Percentiles rank a stretch among this genome's conserved stretches.
phyloP scores from a whole-genome alignment of 1,140 invertebrate genomes.

The Hetaerina americana region DNA sequence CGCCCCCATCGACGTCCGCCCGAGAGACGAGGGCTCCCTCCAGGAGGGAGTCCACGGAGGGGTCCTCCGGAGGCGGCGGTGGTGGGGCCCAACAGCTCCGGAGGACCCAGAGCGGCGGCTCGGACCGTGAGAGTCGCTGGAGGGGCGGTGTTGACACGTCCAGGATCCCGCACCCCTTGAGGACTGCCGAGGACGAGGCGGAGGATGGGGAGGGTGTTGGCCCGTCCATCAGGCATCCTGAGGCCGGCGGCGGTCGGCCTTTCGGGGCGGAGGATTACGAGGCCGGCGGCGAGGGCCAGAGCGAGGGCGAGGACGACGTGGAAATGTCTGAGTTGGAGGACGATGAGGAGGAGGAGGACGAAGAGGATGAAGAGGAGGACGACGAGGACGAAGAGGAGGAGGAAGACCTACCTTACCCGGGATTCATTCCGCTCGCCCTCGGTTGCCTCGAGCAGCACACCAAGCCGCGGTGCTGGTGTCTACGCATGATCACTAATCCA shows the following conservation, averaged over 20 bases:
- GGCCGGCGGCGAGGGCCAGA: not conserved
- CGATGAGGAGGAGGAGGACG: conserved; percentile 18
- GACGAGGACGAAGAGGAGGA: conserved; percentile 30
- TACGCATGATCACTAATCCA: conserved; percentile 94
- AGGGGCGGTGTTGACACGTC: not conserved
- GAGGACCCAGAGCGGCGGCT: not conserved
- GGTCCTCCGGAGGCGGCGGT: not conserved
- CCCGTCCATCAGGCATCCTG: not conserved
- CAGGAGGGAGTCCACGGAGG: no score
- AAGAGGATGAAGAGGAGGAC: conserved; percentile 29
- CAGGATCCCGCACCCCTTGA: not conserved
- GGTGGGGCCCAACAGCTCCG: not conserved
- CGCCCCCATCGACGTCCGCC: not conserved
- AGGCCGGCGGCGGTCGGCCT: not conserved
- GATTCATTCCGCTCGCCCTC: conserved; percentile 69
- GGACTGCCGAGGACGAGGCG: not conserved
- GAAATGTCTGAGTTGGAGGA: conserved; percentile 28
- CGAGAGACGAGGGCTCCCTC: no score
- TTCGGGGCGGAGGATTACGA: not conserved
- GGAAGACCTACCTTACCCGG: conserved; percentile 66
- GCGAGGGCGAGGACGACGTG: conserved; percentile 23
- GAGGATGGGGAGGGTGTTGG: not conserved
- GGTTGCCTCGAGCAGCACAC: conserved; percentile 77
- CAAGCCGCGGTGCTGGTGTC: conserved; percentile 76
- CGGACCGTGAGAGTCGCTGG: not conserved